Percentiles rank a stretch among this genome's conserved stretches.
These are phyloP conservation scores for Amphiduros pacificus DNA, from an alignment of 2,888 invertebrate genomes.

Conservation along the genomic window DNA sequence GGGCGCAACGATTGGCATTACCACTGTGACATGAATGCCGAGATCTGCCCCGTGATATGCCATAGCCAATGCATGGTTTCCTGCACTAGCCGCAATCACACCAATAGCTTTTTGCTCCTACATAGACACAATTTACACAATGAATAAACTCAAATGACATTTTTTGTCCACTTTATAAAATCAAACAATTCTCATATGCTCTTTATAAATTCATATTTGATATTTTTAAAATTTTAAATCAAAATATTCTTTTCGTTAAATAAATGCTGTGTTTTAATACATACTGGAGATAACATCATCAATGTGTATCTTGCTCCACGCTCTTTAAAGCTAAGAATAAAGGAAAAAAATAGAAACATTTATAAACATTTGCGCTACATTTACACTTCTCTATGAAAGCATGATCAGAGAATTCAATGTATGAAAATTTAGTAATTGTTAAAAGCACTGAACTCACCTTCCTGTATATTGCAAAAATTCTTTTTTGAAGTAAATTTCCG, in stretches of 20 bases:
- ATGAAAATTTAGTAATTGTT: no score
- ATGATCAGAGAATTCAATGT: no score
- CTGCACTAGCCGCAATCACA: constrained; percentile 89
- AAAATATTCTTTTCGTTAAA: no score
- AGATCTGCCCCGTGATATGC: constrained; percentile 78
- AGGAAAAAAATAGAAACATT: constrained; percentile 15
- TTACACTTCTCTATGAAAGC: no score
- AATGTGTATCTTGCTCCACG: constrained; percentile 88
- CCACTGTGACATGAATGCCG: constrained; percentile 69
- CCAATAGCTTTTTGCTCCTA: constrained; percentile 73
- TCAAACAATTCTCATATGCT: no score
- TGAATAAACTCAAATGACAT: no score
- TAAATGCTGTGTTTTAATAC: no score
- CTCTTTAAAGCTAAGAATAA: constrained; percentile 80
- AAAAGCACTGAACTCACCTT: constrained; percentile 68
- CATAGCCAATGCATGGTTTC: constrained; percentile 88
- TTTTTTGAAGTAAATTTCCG: constrained; percentile 90
- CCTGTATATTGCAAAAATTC: constrained; percentile 95
- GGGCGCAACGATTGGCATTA: constrained; percentile 94
- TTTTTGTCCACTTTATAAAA: no score
- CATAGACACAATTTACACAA: no score
- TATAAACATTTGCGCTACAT: no score
- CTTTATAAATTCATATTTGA: no score
- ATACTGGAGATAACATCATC: constrained; percentile 69
- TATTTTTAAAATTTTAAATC: no score